phyloP scores from a whole-genome alignment of 2,797 vertebrate genomes.

The Dermochelys coriacea region DNA sequence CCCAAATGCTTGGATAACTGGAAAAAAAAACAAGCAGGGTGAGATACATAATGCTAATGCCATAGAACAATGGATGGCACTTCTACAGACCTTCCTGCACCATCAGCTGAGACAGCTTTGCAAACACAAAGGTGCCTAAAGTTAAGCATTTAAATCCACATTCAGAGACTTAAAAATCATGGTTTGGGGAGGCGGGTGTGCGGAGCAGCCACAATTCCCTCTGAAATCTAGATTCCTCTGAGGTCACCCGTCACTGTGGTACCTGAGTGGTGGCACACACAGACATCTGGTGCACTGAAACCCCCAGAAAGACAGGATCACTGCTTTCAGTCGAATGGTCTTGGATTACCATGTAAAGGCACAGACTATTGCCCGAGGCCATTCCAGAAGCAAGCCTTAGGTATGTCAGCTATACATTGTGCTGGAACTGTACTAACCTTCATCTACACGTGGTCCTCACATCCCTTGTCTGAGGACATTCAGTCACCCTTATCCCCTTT shows the following conservation, averaged over 20 bases:
- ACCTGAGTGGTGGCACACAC: rapidly evolving
- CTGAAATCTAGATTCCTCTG: neutral
- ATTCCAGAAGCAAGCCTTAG: neutral
- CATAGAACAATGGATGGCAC: neutral
- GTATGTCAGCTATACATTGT: neutral
- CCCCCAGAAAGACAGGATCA: neutral
- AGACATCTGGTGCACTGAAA: rapidly evolving
- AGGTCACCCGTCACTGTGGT: rapidly evolving
- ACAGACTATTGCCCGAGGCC: neutral
- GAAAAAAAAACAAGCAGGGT: rapidly evolving
- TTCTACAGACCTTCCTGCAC: neutral
- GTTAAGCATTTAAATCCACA: rapidly evolving
- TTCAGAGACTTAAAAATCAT: rapidly evolving
- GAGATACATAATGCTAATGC: rapidly evolving
- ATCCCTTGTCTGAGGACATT: too few relatives aligned
- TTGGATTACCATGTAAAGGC: neutral
- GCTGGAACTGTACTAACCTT: neutral
- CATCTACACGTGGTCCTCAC: neutral
- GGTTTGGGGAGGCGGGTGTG: neutral
- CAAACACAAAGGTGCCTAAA: neutral
- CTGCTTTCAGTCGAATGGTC: rapidly evolving
- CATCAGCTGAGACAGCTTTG: neutral
- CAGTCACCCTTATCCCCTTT: too few relatives aligned
- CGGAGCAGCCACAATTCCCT: too few relatives aligned
- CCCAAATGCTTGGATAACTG: rapidly evolving